A percentile compares a stretch with the other conserved stretches of the same genome.
phyloP scores from a whole-genome alignment of 2,888 invertebrate species.

The Antitype chi region DNA sequence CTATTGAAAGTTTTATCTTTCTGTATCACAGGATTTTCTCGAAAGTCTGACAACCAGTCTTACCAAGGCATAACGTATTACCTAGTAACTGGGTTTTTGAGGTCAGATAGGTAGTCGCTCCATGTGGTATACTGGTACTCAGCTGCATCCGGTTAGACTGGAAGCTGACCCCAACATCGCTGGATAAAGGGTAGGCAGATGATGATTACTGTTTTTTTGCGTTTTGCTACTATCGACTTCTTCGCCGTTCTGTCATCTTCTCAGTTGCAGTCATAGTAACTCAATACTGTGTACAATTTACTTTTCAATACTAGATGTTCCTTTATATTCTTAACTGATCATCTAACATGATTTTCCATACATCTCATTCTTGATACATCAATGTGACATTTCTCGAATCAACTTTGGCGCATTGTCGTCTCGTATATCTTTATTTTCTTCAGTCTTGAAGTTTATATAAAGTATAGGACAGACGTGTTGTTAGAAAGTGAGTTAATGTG shows the following conservation, averaged over 20 bases:
- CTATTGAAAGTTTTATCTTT: background rate
- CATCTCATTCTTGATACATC: background rate
- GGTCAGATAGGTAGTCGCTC: too few species aligned
- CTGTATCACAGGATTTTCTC: background rate
- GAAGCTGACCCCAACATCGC: too few species aligned
- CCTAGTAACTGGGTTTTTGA: too few species aligned
- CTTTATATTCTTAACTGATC: background rate
- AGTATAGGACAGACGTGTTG: conserved; percentile 52
- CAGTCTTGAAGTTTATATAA: conserved; percentile 39
- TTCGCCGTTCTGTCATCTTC: background rate
- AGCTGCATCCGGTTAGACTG: too few species aligned
- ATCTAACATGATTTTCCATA: background rate
- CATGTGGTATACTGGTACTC: too few species aligned
- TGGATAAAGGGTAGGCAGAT: too few species aligned
- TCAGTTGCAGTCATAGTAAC: background rate
- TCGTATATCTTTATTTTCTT: conserved; percentile 32
- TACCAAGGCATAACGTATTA: too few species aligned
- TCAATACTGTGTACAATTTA: background rate
- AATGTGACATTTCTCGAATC: conserved; percentile 30
- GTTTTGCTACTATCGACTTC: background rate
- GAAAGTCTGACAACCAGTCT: too few species aligned
- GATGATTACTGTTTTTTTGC: background rate
- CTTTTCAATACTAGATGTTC: background rate
- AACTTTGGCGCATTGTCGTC: conserved; percentile 7
- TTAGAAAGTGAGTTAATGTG: conserved; percentile 67